Evolutionary conservation across 1,140 invertebrate genomes (phyloP).

Genomic region (Papilio aristodemus): DNA sequence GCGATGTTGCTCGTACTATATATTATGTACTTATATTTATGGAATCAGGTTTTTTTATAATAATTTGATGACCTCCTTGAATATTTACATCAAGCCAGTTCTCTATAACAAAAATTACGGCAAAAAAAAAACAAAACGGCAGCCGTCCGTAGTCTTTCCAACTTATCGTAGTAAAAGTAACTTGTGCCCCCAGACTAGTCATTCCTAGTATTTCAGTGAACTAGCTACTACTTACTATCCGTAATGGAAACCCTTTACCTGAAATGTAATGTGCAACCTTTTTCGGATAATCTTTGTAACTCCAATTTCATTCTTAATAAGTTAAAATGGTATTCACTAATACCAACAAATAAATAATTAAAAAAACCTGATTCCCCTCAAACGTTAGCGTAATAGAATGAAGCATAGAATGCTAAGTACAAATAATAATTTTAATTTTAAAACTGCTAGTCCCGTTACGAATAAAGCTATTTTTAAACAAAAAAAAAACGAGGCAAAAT

Average conservation of each 20-base stretch:
- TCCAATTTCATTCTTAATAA: background rate
- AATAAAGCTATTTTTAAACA: constrained; percentile 53
- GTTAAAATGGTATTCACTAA: too few species aligned
- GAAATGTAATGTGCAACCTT: too few species aligned
- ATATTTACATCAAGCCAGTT: background rate
- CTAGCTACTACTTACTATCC: too few species aligned
- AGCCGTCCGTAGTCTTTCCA: background rate
- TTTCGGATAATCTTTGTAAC: too few species aligned
- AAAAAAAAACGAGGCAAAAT: constrained; percentile 65
- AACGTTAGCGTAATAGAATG: constrained; percentile 74
- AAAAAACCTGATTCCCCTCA: constrained; percentile 70
- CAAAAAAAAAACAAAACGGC: background rate
- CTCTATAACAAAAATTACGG: background rate
- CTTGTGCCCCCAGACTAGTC: background rate
- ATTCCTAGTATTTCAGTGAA: background rate
- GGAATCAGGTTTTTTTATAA: constrained; percentile 65
- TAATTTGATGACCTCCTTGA: background rate
- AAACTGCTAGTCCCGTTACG: constrained; percentile 74
- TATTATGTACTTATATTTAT: constrained; percentile 63
- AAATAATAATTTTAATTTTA: constrained; percentile 75
- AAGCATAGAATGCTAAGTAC: constrained; percentile 75
- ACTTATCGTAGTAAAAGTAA: background rate
- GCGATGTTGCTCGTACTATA: constrained; percentile 62
- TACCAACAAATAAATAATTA: constrained; percentile 11
- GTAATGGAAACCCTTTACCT: too few species aligned